phyloP scores from a whole-genome alignment of 2,113 vertebrate species.

The Gambusia holbrooki region DNA sequence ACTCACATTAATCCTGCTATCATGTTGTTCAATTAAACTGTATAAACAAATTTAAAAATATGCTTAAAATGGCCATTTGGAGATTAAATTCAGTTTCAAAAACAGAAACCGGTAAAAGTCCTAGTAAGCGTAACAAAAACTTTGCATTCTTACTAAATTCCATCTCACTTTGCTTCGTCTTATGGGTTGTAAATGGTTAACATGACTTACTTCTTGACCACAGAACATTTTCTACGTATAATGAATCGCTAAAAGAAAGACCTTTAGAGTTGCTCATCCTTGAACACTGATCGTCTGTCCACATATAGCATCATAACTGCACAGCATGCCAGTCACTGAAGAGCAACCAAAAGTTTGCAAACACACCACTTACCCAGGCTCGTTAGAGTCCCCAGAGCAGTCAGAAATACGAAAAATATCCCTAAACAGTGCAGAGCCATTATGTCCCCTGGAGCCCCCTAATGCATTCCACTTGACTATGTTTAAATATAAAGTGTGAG shows the following conservation, averaged over 20 bases:
- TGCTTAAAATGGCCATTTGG: background rate
- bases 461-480: constrained; percentile 4
- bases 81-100: background rate
- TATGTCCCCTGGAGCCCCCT: constrained; percentile 20
- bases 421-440: constrained; percentile 64
- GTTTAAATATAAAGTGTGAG: constrained; percentile 52
- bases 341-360: constrained; percentile 29
- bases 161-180: background rate
- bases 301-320: background rate
- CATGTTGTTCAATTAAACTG: background rate
- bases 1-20: background rate
- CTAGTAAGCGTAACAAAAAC: too few relatives aligned
- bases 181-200: background rate
- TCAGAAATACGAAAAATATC: constrained; percentile 53
- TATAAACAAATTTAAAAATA: background rate
- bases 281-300: constrained; percentile 8
- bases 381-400: constrained; percentile 48
- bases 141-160: too few relatives aligned
- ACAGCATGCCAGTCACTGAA: background rate
- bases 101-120: too few relatives aligned
- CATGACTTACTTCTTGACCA: background rate
- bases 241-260: background rate
- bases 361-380: constrained; percentile 67
- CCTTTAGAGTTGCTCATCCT: constrained; percentile 8
- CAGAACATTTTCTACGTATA: background rate